Conservation (phyloP, 2,888 invertebrate genomes). For the Dermolepida albohirtum region DNA sequence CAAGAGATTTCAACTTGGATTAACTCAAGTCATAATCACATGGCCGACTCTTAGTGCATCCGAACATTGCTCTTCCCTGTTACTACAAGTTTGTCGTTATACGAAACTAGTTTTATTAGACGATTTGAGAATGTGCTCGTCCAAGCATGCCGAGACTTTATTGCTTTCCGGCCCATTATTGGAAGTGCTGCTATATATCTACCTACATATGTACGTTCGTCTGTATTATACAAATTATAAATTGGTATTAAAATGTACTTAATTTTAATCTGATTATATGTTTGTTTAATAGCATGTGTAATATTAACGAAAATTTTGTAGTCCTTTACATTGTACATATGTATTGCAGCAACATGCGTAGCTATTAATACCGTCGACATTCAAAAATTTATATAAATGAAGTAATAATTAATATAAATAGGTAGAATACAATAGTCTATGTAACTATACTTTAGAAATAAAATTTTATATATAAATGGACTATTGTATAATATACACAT, state of each 20-base stretch:
- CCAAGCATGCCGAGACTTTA: slow-evolving; percentile 18
- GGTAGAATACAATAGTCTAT: no score
- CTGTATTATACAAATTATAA: no score
- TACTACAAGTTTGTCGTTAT: slow-evolving; percentile 33
- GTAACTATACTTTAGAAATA: no score
- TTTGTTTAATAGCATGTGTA: background rate
- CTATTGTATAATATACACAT: no score
- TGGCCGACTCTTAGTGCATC: slow-evolving; percentile 46
- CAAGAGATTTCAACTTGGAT: slow-evolving; percentile 64
- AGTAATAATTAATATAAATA: no score
- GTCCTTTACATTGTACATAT: no score
- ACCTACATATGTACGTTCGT: no score
- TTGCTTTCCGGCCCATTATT: slow-evolving; percentile 27
- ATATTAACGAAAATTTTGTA: background rate
- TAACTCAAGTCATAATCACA: slow-evolving; percentile 63
- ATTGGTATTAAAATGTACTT: no score
- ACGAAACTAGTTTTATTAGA: slow-evolving; percentile 39
- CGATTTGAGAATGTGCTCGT: slow-evolving; percentile 35
- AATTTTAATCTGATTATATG: background rate
- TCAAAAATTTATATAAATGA: no score
- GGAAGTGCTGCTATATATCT: slow-evolving; percentile 6
- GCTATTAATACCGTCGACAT: no score
- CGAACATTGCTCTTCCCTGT: slow-evolving; percentile 21
- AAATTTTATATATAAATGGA: no score
- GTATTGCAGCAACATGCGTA: no score